phyloP scores from a whole-genome alignment of 2,888 invertebrate species.

The Thalpophila matura region DNA sequence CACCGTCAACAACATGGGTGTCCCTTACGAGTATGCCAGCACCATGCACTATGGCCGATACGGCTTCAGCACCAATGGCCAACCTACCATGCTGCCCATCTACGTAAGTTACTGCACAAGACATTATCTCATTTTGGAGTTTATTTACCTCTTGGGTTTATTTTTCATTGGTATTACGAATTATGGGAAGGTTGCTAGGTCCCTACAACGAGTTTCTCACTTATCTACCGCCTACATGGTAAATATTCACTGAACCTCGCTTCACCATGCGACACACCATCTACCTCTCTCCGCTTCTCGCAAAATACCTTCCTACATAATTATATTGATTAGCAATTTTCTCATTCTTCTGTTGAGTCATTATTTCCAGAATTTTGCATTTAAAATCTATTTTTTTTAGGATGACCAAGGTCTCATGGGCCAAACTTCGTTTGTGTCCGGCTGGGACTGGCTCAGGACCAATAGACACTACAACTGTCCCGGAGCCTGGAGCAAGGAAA shows the following conservation, averaged over 20 bases:
- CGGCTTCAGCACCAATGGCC: constrained; percentile 91
- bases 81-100: constrained; percentile 90
- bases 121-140: too few species aligned
- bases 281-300: too few species aligned
- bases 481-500: constrained; percentile 61
- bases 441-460: constrained; percentile 71
- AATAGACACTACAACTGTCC: constrained; percentile 72
- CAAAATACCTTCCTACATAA: too few species aligned
- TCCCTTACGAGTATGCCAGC: constrained; percentile 92
- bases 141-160: too few species aligned
- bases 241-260: too few species aligned
- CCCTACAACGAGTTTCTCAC: too few species aligned
- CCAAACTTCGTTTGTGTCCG: constrained; percentile 70
- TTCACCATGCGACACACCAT: too few species aligned
- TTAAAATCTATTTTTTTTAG: constrained; percentile 58
- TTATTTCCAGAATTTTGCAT: neutral
- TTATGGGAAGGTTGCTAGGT: too few species aligned
- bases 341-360: neutral
- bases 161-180: too few species aligned
- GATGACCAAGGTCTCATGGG: constrained; percentile 74
- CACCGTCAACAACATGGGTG: constrained; percentile 89
- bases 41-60: constrained; percentile 92
- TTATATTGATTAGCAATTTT: neutral
- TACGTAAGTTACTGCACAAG: constrained; percentile 61
- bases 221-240: too few species aligned